These are phyloP conservation scores for Cavia aperea DNA, from an alignment of 2,113 vertebrate species.

Conservation along the genomic window DNA sequence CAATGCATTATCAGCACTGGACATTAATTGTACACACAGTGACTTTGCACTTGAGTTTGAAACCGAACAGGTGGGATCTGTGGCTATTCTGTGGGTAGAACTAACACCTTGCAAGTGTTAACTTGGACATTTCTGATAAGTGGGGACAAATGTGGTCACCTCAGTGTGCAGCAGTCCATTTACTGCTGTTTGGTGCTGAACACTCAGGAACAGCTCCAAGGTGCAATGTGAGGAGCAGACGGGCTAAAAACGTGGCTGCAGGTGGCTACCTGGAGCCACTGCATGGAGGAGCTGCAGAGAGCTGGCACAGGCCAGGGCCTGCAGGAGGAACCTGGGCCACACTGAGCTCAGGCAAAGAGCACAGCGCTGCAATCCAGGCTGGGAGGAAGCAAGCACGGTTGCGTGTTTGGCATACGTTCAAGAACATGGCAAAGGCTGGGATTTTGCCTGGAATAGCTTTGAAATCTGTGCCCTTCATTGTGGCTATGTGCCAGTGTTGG, in stretches of 20 bases:
- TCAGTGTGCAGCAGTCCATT: accelerated
- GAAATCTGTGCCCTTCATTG: neutral
- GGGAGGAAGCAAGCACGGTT: accelerated
- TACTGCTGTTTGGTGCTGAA: accelerated
- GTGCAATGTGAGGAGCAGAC: accelerated
- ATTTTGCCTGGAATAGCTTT: neutral
- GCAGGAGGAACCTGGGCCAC: neutral
- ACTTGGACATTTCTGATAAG: neutral
- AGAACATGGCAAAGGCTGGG: neutral
- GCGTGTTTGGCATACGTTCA: neutral
- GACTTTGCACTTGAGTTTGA: accelerated
- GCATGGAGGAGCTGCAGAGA: accelerated
- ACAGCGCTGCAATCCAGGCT: accelerated
- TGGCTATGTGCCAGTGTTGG: neutral
- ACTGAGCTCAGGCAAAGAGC: no score
- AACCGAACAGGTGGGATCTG: no score
- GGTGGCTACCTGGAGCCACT: neutral
- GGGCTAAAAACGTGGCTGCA: accelerated
- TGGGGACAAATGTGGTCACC: accelerated
- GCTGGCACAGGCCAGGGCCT: neutral
- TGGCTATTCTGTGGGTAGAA: no score
- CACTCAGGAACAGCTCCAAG: accelerated
- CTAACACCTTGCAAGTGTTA: accelerated
- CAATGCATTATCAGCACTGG: accelerated
- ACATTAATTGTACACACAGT: accelerated